Conservation (phyloP, 2,888 invertebrate species). For the Lasioglossum vierecki region DNA sequence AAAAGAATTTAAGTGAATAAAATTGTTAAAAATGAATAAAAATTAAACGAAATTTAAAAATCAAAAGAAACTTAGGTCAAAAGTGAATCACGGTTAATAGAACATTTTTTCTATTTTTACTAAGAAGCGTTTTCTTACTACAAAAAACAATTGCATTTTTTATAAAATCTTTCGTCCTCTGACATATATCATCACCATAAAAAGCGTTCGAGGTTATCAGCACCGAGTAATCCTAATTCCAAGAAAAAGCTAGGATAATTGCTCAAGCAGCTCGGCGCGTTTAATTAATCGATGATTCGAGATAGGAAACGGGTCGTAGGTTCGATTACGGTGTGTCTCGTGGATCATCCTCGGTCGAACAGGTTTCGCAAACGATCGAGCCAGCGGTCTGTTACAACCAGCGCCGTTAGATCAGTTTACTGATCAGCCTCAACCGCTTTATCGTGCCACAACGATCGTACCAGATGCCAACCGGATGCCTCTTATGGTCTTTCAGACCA, state of each 20-base stretch:
- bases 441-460: constrained; percentile 41
- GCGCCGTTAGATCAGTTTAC: constrained; percentile 62
- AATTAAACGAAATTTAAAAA: background rate
- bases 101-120: background rate
- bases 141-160: background rate
- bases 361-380: constrained; percentile 36
- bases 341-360: constrained; percentile 35
- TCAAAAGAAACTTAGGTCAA: too few species aligned
- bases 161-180: background rate
- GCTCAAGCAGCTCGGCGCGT: background rate
- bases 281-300: background rate
- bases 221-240: background rate
- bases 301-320: constrained; percentile 14
- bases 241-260: background rate
- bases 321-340: constrained; percentile 16
- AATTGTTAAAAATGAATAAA: too few species aligned
- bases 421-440: constrained; percentile 47
- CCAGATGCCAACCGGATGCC: constrained; percentile 21
- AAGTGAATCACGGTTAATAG: too few species aligned
- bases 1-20: background rate
- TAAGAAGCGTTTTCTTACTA: background rate
- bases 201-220: background rate
- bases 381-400: constrained; percentile 30
- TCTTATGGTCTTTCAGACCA: constrained; percentile 34
- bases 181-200: background rate